These are phyloP conservation scores for Acronicta aceris DNA, from an alignment of 2,888 invertebrate genomes.

Conservation along the genomic window DNA sequence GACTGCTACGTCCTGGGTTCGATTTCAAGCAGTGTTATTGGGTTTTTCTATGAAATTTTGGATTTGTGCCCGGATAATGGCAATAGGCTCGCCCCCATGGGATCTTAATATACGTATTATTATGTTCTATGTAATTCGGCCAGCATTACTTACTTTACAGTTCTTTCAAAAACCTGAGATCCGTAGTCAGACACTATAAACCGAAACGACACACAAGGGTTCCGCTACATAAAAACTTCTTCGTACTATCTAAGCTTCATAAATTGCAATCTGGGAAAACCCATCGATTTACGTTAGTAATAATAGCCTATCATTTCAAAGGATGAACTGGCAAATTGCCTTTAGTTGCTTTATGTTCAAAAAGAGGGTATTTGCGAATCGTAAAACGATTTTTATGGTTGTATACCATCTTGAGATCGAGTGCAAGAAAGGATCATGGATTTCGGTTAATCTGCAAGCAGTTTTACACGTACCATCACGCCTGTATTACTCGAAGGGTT, in stretches of 20 bases:
- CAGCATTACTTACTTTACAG: too few species aligned
- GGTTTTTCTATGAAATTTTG: too few species aligned
- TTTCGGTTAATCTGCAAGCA: background rate
- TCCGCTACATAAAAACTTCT: conserved; percentile 57
- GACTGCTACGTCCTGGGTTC: too few species aligned
- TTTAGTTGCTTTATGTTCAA: conserved; percentile 21
- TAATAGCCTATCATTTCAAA: conserved; percentile 50
- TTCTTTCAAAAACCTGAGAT: conserved; percentile 14
- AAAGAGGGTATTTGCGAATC: conserved; percentile 36
- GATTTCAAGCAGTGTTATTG: too few species aligned
- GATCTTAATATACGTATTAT: too few species aligned
- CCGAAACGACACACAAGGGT: conserved; percentile 46
- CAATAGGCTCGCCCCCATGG: too few species aligned
- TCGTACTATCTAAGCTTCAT: conserved; percentile 58
- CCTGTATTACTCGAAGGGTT: too few species aligned
- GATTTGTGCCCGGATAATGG: too few species aligned
- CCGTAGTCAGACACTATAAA: conserved; percentile 29
- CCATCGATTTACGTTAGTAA: conserved; percentile 65
- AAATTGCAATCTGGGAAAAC: conserved; percentile 64
- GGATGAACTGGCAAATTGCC: conserved; percentile 49
- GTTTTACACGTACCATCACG: background rate
- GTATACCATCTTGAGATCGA: conserved; percentile 23
- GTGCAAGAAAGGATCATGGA: conserved; percentile 17
- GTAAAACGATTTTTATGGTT: conserved; percentile 42
- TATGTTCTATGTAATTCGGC: too few species aligned